phyloP scores from a whole-genome alignment of 2,888 invertebrate genomes.

The Temnothorax rugatulus region DNA sequence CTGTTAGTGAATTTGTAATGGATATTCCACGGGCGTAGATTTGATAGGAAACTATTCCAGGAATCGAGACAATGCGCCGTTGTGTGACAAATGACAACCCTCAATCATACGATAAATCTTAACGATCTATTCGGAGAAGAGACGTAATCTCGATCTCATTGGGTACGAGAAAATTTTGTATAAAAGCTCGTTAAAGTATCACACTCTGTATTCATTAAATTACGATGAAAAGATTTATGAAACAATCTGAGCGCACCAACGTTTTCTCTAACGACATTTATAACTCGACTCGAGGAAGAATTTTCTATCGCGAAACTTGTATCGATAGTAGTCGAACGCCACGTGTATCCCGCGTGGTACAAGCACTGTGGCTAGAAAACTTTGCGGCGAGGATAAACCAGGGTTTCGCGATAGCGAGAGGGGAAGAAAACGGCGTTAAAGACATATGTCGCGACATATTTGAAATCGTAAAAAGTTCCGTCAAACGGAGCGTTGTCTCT shows the following conservation, averaged over 20 bases:
- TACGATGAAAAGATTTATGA: neutral
- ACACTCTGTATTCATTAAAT: neutral
- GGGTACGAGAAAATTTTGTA: neutral
- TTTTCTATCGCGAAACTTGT: constrained; percentile 16
- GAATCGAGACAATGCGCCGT: constrained; percentile 7
- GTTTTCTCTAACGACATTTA: neutral
- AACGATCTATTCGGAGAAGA: neutral
- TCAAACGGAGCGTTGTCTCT: constrained; percentile 57
- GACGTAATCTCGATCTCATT: neutral
- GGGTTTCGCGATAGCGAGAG: constrained; percentile 55
- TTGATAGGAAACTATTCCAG: neutral
- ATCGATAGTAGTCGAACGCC: constrained; percentile 9
- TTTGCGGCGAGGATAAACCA: constrained; percentile 69
- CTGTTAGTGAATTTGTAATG: constrained; percentile 51
- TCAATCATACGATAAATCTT: constrained; percentile 16
- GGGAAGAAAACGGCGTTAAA: constrained; percentile 52
- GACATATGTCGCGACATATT: constrained; percentile 61
- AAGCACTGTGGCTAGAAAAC: constrained; percentile 63
- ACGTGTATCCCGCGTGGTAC: constrained; percentile 41
- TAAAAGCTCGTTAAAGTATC: neutral
- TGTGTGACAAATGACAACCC: constrained; percentile 6
- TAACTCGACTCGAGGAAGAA: constrained; percentile 5
- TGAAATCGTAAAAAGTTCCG: constrained; percentile 63
- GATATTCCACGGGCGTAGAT: constrained; percentile 27
- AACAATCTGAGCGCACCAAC: neutral